phyloP scores from a whole-genome alignment of 2,113 vertebrate species.

The Sinocyclocheilus anophthalmus region DNA sequence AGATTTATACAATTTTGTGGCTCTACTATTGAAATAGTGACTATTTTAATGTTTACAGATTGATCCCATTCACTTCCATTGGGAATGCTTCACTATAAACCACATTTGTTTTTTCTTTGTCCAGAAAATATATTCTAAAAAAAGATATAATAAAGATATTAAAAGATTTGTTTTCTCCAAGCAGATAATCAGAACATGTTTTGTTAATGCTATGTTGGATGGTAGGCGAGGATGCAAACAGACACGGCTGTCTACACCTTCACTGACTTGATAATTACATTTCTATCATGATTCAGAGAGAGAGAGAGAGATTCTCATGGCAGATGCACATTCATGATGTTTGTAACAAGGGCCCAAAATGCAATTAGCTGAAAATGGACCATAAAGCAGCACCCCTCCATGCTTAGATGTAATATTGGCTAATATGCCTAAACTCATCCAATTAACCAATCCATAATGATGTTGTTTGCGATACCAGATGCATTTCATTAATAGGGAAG shows the following conservation, averaged over 20 bases:
- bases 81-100: neutral
- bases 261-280: slow-evolving; percentile 18
- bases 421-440: slow-evolving; percentile 41
- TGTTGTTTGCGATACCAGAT: slow-evolving; percentile 26
- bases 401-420: slow-evolving; percentile 26
- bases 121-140: neutral
- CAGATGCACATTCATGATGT: neutral
- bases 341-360: slow-evolving; percentile 24
- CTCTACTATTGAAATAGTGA: neutral
- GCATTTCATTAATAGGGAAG: slow-evolving; percentile 40
- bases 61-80: neutral
- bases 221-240: neutral
- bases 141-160: too few species aligned
- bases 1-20: neutral
- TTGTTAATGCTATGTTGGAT: neutral
- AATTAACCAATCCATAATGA: slow-evolving; percentile 37
- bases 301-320: slow-evolving; percentile 3
- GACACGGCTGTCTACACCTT: slow-evolving; percentile 15
- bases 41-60: neutral
- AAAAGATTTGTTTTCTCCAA: neutral
- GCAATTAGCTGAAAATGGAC: slow-evolving; percentile 25
- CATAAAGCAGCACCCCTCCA: slow-evolving; percentile 32
- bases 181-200: slow-evolving; percentile 1
- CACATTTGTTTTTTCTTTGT: neutral
- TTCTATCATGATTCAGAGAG: neutral